phyloP scores from a whole-genome alignment of 1,140 invertebrate species.

The Drosophila bocki region DNA sequence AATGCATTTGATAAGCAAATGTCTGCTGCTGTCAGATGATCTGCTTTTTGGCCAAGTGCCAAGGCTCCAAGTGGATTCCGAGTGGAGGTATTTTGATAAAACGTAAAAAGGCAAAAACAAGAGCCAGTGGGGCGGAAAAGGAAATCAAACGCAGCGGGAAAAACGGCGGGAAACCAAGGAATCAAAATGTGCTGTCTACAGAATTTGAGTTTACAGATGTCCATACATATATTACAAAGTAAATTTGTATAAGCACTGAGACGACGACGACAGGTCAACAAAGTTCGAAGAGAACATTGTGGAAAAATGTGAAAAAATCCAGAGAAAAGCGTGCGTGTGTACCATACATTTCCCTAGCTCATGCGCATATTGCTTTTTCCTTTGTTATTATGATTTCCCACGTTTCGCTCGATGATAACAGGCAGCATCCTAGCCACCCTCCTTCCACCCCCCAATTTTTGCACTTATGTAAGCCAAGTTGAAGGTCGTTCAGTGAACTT shows the following conservation, averaged over 20 bases:
- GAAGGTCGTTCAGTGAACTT: conserved; percentile 72
- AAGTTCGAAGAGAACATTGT: conserved; percentile 33
- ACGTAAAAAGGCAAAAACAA: conserved; percentile 27
- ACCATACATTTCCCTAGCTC: conserved; percentile 36
- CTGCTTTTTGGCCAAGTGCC: conserved; percentile 23
- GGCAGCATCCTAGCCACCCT: conserved; percentile 10
- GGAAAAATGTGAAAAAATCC: not conserved
- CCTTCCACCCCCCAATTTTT: not conserved
- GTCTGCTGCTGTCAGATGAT: conserved; percentile 37
- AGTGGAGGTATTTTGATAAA: conserved; percentile 51
- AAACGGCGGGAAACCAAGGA: conserved; percentile 12
- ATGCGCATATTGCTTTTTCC: conserved; percentile 51
- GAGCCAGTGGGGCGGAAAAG: conserved; percentile 17
- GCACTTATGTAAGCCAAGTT: conserved; percentile 59
- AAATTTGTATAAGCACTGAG: not conserved
- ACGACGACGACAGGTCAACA: conserved; percentile 2
- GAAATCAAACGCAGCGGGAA: conserved; percentile 51
- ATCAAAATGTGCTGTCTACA: conserved; percentile 34
- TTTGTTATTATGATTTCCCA: conserved; percentile 45
- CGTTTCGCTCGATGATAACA: conserved; percentile 47
- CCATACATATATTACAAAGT: not conserved
- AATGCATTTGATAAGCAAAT: conserved; percentile 36
- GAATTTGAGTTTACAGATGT: conserved; percentile 16
- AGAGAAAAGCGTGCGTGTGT: conserved; percentile 8
- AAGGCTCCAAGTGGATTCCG: conserved; percentile 13